Evolutionary conservation across 2,113 vertebrate genomes (phyloP).

Genomic region (Cathartes aura): DNA sequence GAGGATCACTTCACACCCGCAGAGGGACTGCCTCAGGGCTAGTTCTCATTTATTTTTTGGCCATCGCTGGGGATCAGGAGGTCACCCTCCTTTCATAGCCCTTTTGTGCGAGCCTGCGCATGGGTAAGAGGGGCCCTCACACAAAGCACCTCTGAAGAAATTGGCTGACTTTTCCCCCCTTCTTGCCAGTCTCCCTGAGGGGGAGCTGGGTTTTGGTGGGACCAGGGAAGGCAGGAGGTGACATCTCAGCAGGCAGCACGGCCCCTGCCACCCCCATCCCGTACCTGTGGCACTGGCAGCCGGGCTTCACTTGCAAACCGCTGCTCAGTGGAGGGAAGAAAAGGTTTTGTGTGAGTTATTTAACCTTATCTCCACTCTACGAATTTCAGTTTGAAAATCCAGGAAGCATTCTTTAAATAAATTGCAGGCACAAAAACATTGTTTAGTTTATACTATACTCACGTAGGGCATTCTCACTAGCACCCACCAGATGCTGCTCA

Average conservation of each 20-base stretch:
- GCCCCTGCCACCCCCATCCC: rapidly evolving
- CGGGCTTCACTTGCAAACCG: rapidly evolving
- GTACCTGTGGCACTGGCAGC: not conserved
- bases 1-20: not conserved
- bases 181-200: not conserved
- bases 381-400: not conserved
- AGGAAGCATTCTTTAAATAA: not conserved
- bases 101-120: rapidly evolving
- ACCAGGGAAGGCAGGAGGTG: not conserved
- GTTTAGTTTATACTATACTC: not conserved
- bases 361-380: not conserved
- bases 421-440: not conserved
- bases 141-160: not conserved
- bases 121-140: rapidly evolving
- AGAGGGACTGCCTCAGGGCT: not conserved
- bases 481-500: not conserved
- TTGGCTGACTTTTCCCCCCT: rapidly evolving
- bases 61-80: not conserved
- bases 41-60: not conserved
- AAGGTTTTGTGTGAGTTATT: not conserved
- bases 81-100: not conserved
- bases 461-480: not conserved
- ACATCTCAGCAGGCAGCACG: rapidly evolving
- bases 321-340: not conserved
- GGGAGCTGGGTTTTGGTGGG: not conserved